Base-by-base conservation (phyloP, 2,888 invertebrate species). In the Tetheella fluctuosa region DNA sequence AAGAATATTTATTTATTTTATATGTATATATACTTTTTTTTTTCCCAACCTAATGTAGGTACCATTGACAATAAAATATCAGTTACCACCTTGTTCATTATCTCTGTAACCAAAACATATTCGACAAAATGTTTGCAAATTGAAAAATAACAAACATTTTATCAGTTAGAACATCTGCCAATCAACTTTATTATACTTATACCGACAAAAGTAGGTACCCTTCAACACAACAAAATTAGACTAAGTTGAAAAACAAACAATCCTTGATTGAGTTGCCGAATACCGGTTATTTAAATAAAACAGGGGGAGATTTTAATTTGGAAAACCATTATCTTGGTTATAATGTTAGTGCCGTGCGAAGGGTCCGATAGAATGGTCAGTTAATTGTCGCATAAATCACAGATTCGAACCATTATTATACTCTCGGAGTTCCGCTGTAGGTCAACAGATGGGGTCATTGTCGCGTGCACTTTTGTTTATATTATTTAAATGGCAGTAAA, bases 381-480 rank as follows among this genome's bases (percentile, higher is more conserved):
- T 88, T 91, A 91, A 91, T 91, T 91, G 90, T 82, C 72, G 74
- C 74, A 90, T 91, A 92, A 91, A 92, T 92, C 91, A 91, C 78
- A 70, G 71, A 79, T 63, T 70, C 67, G 71, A 73, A 76, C 81
- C 77, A 81, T 85, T 83, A 79, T 76, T 71, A 73, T 72, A 71
- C 37, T 71, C 73, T 72, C 67, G 63, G 55, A 79, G 80, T 85
- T 81, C 77, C 74, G 75, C 62, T 70, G 73, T 72, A 68, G 74
- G 74, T 79, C 85, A 81, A 83, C 79, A 89, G 90, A 89, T 89
- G 86, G 88, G 83, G 89, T 82, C 80, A 79, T 76, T 76, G 75
- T 79, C 75, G 72, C 77, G 68, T 76, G 73, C 67, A 68, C 76
- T 79, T 80, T 86, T 84, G 82, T 85, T 81, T 81, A 78, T 70